A percentile compares a stretch with the other conserved stretches of the same genome.
phyloP scores from a whole-genome alignment of 2,888 invertebrate genomes.

The Anorthoa munda region DNA sequence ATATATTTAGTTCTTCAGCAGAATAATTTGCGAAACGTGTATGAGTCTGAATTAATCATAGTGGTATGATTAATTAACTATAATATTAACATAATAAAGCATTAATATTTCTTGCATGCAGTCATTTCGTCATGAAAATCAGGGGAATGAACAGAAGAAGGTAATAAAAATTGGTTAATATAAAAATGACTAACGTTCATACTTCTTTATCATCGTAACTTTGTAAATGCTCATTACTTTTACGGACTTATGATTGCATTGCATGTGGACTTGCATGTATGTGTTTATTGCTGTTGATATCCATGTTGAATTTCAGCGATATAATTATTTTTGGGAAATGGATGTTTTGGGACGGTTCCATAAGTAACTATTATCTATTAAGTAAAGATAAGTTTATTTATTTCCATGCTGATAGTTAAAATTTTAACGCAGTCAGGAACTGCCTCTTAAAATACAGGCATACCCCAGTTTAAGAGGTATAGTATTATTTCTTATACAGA shows the following conservation, averaged over 20 bases:
- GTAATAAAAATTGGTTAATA: slow-evolving; percentile 71
- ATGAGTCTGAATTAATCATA: slow-evolving; percentile 4
- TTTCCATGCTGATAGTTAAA: too few relatives aligned
- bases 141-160: slow-evolving; percentile 80
- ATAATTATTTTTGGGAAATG: neutral
- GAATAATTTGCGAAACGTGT: neutral
- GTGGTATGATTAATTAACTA: too few relatives aligned
- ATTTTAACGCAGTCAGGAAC: too few relatives aligned
- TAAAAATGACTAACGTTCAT: slow-evolving; percentile 47
- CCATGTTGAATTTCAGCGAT: neutral
- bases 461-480: too few relatives aligned
- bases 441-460: too few relatives aligned
- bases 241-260: neutral
- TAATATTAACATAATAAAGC: slow-evolving; percentile 39
- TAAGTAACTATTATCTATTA: neutral
- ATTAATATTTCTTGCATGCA: slow-evolving; percentile 82
- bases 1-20: slow-evolving; percentile 12
- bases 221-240: slow-evolving; percentile 30
- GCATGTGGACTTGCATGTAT: slow-evolving; percentile 25
- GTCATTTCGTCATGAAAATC: slow-evolving; percentile 84
- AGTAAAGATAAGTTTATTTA: too few relatives aligned
- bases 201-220: slow-evolving; percentile 32
- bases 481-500: too few relatives aligned
- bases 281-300: slow-evolving; percentile 6
- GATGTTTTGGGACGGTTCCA: too few relatives aligned